A percentile compares a stretch with the other conserved stretches of the same genome.
Evolutionary conservation across 2,113 vertebrate genomes (phyloP).

Genomic region (Coptodon bakossiorum): DNA sequence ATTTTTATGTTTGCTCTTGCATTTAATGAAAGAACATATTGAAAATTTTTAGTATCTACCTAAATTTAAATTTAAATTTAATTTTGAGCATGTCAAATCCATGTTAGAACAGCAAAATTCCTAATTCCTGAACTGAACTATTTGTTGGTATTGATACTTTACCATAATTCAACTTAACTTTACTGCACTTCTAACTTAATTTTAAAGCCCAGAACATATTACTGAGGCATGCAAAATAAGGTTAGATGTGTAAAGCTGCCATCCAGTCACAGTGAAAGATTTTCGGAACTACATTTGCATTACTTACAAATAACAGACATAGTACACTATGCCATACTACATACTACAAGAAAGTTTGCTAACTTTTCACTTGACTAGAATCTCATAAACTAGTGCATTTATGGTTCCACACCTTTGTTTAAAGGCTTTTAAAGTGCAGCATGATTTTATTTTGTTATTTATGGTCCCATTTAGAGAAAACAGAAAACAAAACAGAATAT

Average conservation of each 20-base stretch:
- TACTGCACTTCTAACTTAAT: background rate
- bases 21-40: background rate
- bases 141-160: background rate
- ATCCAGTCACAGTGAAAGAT: background rate
- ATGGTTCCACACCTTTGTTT: background rate
- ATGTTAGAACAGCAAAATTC: background rate
- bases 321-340: background rate
- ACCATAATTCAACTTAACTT: background rate
- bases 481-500: background rate
- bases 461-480: background rate
- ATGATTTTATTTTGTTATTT: background rate
- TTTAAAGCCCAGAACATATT: background rate
- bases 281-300: background rate
- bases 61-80: too few relatives aligned
- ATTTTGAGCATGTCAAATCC: background rate
- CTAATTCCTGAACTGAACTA: background rate
- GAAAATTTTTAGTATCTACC: too few relatives aligned
- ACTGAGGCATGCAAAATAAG: background rate
- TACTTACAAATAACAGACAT: background rate
- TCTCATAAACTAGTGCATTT: background rate
- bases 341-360: background rate
- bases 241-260: background rate
- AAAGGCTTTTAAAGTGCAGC: background rate
- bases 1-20: background rate
- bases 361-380: background rate